These are phyloP conservation scores for Cephus spinipes DNA, from an alignment of 2,888 invertebrate genomes.

Conservation along the genomic window DNA sequence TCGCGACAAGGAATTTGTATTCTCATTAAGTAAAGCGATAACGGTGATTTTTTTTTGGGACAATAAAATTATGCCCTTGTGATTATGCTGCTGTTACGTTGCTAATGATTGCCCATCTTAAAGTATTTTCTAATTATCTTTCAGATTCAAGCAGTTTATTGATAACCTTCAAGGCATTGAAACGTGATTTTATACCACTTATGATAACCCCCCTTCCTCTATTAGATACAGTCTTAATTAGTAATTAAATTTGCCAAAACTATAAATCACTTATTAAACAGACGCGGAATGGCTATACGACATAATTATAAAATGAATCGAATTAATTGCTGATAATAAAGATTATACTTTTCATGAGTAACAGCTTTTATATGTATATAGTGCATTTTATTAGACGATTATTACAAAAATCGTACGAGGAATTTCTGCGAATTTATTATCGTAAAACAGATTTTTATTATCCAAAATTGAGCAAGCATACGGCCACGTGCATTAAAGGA, in stretches of 20 bases:
- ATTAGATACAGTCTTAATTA: not conserved
- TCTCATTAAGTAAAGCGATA: not conserved
- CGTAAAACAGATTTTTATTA: not conserved
- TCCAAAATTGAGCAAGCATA: not conserved
- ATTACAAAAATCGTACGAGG: not conserved
- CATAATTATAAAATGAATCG: not conserved
- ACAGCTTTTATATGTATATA: too few relatives aligned
- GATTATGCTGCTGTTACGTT: not conserved
- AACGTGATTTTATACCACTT: not conserved
- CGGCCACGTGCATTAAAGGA: not conserved
- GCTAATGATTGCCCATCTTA: not conserved
- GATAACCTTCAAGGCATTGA: not conserved
- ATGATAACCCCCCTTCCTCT: not conserved
- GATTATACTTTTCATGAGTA: not conserved
- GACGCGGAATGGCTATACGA: not conserved
- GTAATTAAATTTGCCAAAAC: not conserved
- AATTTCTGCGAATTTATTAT: not conserved
- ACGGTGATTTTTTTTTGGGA: not conserved
- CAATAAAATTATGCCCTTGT: not conserved
- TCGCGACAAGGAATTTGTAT: too few relatives aligned
- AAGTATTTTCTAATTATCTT: not conserved
- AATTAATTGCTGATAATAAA: not conserved
- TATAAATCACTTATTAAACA: not conserved
- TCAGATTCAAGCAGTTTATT: not conserved
- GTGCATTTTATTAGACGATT: too few relatives aligned